Evolutionary conservation across 2,113 vertebrate species (phyloP), one percentile per base, ranked within the genome.

Genomic region (Siniperca knerii): DNA sequence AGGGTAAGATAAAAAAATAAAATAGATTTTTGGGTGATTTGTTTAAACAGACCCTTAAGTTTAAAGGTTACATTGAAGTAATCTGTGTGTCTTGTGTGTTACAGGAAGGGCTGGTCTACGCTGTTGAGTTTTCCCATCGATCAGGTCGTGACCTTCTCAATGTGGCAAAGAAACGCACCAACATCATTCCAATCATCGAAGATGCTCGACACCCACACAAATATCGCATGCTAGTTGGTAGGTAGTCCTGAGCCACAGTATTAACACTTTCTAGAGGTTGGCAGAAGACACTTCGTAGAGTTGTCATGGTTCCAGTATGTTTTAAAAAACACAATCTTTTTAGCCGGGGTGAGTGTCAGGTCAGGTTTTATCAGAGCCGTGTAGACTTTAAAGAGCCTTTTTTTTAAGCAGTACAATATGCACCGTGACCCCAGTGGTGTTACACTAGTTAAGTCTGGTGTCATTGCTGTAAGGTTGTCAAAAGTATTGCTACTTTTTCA

Each of bases 171-270:
- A 99, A 99, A 77, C 95, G 98, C 23, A 99, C 98, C 46, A 99
- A 99, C 89, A 98, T 99, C 54, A 98, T 99, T 86, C 98, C 98
- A 1, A 97, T 99, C 71, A 98, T 99, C 0, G 98, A 99, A 85
- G 98, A 99, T 0, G 97, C 97, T 0, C 95, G 97, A 0, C 98
- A 99, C 89, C 98, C 98, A 0, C 98, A 99, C 94, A 99, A 98
- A 66, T 99, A 98, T 90, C 96, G 97, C 74, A 99, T 99, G 98
- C 94, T 99, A 9, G 95, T 99, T 1, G 97, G 98, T 98, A 91
- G 88, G 97, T 92, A 33, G 2, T 25, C 3, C 12, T 4, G 21
- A 52, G 15, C 15, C 6, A 0, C 21, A 13, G 25, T 5, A 20
- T 50, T 11, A 44, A n/a, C 35, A 3, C 9, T 65, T 20, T 9